Base-by-base conservation (phyloP, 2,113 vertebrate species). In the Eira barbara region DNA sequence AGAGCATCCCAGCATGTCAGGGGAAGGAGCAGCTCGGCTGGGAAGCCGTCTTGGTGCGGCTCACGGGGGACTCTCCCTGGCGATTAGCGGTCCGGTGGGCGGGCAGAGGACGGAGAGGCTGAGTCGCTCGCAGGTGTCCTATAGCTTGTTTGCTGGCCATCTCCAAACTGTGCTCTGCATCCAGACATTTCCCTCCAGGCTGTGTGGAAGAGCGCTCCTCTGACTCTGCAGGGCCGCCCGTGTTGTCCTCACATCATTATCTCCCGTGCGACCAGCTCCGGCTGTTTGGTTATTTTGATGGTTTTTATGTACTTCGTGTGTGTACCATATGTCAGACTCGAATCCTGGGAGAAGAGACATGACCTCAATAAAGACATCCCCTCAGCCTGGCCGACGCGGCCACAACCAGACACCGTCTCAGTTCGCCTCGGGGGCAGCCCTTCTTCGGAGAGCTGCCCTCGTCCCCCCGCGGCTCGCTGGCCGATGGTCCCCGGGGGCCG, bases 11-110 rank as follows among this genome's bases (percentile, higher is more conserved):
- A 10, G 57, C 17, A 0, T 47, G n/a, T 18, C 55, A 47, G 4
- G 55, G 4, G 21, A 47, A 31, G 82, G 13, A 15, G 6, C 1
- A 85, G 73, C 47, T 18, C 49, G 8, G 61, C 3, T 57, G 0
- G 2, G 8, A 67, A 84, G 79, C 52, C 31, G 0, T 23, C 45
- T 63, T 18, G 13, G 6, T 45, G 6, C 36, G 69, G 47, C 34
- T 1, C 14, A 0, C 11, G 12, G 18, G 0, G 1, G 27, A 36
- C 31, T 14, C n/a, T 42, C 45, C 4, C 18, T 42, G 34, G 0
- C 45, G n/a, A 12, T 14, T 5, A 4, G 8, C 29, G 14, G 29
- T 8, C 25, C 4, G n/a, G 27, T 18, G 2, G 57, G 17, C 4
- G 15, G 55, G 42, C 21, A 4, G 23, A 27, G 6, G 6, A 7